Conservation (phyloP, 2,888 invertebrate species). For the Lissocephala sabroskyi region DNA sequence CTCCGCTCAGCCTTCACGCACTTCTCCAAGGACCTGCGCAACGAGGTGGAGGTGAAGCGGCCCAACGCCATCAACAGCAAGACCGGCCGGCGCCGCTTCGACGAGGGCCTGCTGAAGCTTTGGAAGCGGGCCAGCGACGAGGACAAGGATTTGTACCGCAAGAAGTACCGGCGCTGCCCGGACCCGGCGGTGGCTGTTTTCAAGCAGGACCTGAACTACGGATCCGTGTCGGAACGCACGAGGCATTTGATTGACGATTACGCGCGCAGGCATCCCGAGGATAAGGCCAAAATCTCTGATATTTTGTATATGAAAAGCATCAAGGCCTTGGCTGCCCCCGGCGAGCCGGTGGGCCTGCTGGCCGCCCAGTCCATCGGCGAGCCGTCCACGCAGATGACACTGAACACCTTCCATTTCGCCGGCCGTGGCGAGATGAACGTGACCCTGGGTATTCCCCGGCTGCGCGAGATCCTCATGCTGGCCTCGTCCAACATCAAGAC, state of each 20-base stretch:
- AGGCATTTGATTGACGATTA: slow-evolving; percentile 79
- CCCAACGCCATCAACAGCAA: slow-evolving; percentile 73
- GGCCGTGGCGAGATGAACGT: slow-evolving; percentile 99
- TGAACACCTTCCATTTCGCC: slow-evolving; percentile 99
- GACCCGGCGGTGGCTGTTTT: slow-evolving; percentile 82
- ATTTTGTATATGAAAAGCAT: slow-evolving; percentile 85
- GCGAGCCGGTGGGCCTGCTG: slow-evolving; percentile 92
- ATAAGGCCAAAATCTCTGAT: slow-evolving; percentile 75
- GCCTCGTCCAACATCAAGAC: slow-evolving; percentile 95
- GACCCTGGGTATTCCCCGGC: slow-evolving; percentile 97
- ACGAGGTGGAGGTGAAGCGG: slow-evolving; percentile 73
- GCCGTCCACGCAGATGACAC: slow-evolving; percentile 99
- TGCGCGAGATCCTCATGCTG: slow-evolving; percentile 97
- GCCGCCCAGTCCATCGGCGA: slow-evolving; percentile 99
- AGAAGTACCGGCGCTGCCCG: slow-evolving; percentile 76
- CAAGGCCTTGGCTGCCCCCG: slow-evolving; percentile 86
- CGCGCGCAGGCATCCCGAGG: slow-evolving; percentile 72
- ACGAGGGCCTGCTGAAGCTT: slow-evolving; percentile 77
- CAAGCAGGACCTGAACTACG: slow-evolving; percentile 84
- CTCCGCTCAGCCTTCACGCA: slow-evolving; percentile 75
- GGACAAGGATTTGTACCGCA: slow-evolving; percentile 73
- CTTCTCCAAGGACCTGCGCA: slow-evolving; percentile 75
- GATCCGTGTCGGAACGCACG: slow-evolving; percentile 88
- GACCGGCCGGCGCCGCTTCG: slow-evolving; percentile 76
- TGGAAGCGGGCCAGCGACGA: slow-evolving; percentile 80